A percentile compares a stretch with the other conserved stretches of the same genome.
Evolutionary conservation across 2,113 vertebrate genomes (phyloP).

Genomic region (Laticauda laticaudata): DNA sequence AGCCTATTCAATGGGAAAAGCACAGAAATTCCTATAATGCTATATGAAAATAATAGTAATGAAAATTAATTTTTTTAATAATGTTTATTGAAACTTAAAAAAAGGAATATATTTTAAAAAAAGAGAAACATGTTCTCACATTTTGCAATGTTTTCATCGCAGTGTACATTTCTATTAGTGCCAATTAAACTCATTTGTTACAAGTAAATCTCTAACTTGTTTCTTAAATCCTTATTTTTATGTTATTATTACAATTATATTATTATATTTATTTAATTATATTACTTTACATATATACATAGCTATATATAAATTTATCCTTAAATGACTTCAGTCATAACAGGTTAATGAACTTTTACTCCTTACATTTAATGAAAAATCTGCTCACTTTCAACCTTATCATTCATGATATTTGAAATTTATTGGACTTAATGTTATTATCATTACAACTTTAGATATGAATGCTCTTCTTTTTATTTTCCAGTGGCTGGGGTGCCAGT

Average conservation of each 20-base stretch:
- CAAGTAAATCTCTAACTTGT: no score
- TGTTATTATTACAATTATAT: no score
- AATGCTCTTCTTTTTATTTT: background rate
- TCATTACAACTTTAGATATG: background rate
- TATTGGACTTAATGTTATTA: background rate
- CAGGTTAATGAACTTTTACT: background rate
- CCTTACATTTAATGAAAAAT: background rate
- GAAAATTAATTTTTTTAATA: background rate
- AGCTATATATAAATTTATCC: no score
- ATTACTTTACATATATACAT: no score
- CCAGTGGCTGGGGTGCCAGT: background rate
- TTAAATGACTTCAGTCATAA: background rate
- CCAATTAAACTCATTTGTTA: no score
- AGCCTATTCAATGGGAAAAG: background rate
- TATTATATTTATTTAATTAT: no score
- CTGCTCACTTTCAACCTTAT: background rate
- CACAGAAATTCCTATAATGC: background rate
- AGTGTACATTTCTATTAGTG: no score
- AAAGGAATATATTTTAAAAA: no score
- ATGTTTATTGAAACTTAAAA: no score
- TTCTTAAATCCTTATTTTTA: no score
- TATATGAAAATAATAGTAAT: background rate
- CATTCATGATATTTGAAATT: background rate
- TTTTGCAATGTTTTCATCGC: no score
- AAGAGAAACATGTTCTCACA: no score